Evolutionary conservation across 64 coral and sea anemone species (phyloP), one percentile per base, ranked within the genome.

Genomic region (Montipora capricornis): DNA sequence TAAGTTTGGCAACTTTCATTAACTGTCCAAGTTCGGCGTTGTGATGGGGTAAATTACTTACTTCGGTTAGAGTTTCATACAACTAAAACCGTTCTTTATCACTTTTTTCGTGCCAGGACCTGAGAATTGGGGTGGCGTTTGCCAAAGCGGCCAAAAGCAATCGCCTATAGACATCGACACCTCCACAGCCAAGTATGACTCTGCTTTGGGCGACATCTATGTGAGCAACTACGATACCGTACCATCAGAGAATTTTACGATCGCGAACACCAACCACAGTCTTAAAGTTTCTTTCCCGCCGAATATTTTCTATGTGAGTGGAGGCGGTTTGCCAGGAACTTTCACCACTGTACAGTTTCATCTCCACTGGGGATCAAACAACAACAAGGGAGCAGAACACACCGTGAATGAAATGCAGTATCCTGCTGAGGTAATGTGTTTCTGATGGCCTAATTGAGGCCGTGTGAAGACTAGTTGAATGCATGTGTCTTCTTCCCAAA

Each of bases 141-240:
- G 20, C 45, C 24, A 77, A 17, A 55, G 17, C 15, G 89, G 89
- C 11, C 7, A 8, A 11, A 82, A 49, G 11, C 89, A 91, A 57
- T 82, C 89, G 14, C 89, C 89, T 5, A 83, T 91, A 47, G 20
- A 91, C 79, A 91, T 91, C 51, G 62, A 16, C 6, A 59, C 47
- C 1, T 53, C 67, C 0, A 80, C 26, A 68, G 20, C 68, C 8
- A 2, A 8, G 4, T 75, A 58, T 51, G 74, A 90, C 19, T 13
- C 16, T 45, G 17, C 20, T 44, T 14, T 91, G 59, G 89, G 79
- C 9, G 8, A 7, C 16, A 29, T 91, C 69, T 80, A 58, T 14
- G 2, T 90, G 8, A 48, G 3, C 5, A 49, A 78, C 4, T 78
- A 78, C 15, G 46, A 49, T 13, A 78, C 44, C 1, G 52, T 4